phyloP scores from a whole-genome alignment of 2,797 vertebrate species.

The Rallus crepitans region DNA sequence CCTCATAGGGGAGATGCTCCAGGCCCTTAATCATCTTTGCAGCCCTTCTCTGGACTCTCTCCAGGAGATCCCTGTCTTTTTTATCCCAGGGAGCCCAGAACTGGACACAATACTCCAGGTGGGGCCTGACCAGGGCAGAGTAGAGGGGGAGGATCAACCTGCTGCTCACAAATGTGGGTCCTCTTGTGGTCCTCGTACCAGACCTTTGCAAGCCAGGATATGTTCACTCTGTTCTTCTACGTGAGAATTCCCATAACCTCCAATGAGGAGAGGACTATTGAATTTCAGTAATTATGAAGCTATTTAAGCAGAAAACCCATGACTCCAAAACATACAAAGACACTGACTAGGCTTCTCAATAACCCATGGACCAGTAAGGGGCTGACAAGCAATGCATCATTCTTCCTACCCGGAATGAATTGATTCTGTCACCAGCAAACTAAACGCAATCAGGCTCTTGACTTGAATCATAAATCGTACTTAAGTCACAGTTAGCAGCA shows the following conservation, averaged over 20 bases:
- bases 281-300: neutral
- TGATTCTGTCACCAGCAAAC: constrained; percentile 73
- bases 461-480: constrained; percentile 68
- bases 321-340: neutral
- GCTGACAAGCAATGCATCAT: constrained; percentile 62
- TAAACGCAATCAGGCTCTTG: constrained; percentile 69
- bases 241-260: neutral
- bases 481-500: constrained; percentile 48
- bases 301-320: neutral
- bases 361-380: neutral
- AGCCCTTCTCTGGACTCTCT: no score
- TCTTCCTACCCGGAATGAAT: constrained; percentile 58
- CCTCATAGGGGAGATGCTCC: no score
- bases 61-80: no score
- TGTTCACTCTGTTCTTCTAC: neutral
- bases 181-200: neutral
- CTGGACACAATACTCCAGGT: no score
- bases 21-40: no score
- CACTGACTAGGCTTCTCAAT: neutral
- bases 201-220: neutral
- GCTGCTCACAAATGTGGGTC: neutral
- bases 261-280: neutral
- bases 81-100: no score
- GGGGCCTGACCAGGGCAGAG: no score
- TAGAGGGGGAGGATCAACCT: no score